Evolutionary conservation across 2,888 invertebrate species (phyloP), one percentile per base, ranked within the genome.

Genomic region (Hymenopus coronatus): DNA sequence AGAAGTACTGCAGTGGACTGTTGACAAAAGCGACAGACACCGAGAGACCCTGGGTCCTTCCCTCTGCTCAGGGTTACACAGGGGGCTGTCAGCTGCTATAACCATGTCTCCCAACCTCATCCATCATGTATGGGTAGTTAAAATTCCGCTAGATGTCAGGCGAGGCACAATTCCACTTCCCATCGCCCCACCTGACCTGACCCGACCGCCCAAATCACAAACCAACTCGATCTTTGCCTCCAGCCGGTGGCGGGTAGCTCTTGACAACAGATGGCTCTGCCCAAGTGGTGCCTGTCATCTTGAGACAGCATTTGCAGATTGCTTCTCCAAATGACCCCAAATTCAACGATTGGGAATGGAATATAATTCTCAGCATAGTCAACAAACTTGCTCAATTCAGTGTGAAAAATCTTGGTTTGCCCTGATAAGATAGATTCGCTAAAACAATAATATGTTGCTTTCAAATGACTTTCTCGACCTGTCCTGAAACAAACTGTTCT

Each of bases 71-170:
- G 83, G 28, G 28, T 28, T 83, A 28, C 83, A 46, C 46, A 28
- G 40, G 54, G 85, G 33, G 40, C 30, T 33, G 84, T 84, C 33
- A 20, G 84, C 84, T 84, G 84, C 4, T n/a, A 33, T 33, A 84
- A 85, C 28, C 40, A 15, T 82, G 30, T 82, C 88, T 83, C 81
- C 83, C 40, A 40, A 20, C 28, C 88, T 88, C 84, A 88, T 88
- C 88, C 84, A 88, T 88, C 88, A 88, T 88, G 83, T n/a, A 46
- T 84, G 88, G 27, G 40, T 54, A 40, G 88, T 83, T 88, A 84
- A 40, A 70, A 70, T 88, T 46, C 88, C 83, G 88, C 88, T 84
- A 84, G 28, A 83, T 88, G 88, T 83, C 88, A 86, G 70, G 15
- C 85, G 15, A 46, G 28, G n/a, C 85, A 70, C 54, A 70, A 70